Evolutionary conservation across 2,797 vertebrate genomes (phyloP).

Genomic region (Tadarida brasiliensis): DNA sequence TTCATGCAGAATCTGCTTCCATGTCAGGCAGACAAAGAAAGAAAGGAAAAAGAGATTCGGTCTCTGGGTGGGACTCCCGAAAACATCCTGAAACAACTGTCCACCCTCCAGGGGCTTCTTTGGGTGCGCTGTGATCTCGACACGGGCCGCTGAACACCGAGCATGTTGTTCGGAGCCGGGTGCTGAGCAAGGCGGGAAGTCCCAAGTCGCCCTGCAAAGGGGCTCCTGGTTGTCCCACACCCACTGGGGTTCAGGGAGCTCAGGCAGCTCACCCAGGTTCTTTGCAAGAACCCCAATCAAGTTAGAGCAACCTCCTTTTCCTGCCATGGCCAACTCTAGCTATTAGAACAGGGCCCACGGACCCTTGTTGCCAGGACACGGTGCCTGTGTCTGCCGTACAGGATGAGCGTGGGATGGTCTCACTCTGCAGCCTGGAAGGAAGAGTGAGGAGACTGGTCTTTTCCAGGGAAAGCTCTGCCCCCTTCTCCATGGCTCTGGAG

Average conservation of each 20-base stretch:
- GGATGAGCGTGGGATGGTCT: fast-evolving
- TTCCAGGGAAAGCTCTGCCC: not conserved
- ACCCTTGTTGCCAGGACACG: fast-evolving
- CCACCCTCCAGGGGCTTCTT: not conserved
- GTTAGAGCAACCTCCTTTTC: too few relatives aligned
- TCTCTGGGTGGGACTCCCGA: not conserved
- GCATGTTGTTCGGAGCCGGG: fast-evolving
- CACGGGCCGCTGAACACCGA: fast-evolving
- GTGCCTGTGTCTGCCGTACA: fast-evolving
- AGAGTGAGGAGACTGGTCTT: not conserved
- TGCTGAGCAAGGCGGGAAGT: fast-evolving
- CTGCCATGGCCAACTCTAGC: not conserved
- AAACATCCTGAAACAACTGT: not conserved
- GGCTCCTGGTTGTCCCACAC: too few relatives aligned
- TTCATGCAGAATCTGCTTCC: not conserved
- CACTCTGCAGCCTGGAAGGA: not conserved
- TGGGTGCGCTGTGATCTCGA: fast-evolving
- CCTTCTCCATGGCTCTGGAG: not conserved
- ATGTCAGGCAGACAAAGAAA: not conserved
- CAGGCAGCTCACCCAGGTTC: too few relatives aligned
- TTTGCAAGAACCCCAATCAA: not conserved
- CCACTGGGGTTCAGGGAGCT: not conserved
- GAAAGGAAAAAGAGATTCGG: not conserved
- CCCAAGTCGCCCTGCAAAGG: not conserved
- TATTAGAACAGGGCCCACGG: too few relatives aligned